Percentiles rank a stretch among this genome's conserved stretches.
Conservation (phyloP, 2,888 invertebrate genomes). For the Morpho helenor region DNA sequence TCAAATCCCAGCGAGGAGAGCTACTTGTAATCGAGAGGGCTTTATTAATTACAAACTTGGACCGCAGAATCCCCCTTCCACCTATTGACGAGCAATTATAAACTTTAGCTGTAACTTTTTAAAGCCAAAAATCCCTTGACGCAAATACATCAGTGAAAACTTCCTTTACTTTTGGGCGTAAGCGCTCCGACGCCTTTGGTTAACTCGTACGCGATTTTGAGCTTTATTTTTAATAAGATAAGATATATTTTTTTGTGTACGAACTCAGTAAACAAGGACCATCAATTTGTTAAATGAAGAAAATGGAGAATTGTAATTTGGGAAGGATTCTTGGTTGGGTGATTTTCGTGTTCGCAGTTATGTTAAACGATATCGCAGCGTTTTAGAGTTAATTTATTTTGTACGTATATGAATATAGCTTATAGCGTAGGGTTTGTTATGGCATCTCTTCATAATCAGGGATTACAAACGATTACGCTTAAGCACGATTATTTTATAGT, state of each 20-base stretch:
- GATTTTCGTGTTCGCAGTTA: slow-evolving; percentile 48
- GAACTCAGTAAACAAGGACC: slow-evolving; percentile 45
- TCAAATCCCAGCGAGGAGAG: slow-evolving; percentile 59
- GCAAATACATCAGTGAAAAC: slow-evolving; percentile 48
- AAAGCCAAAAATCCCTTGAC: slow-evolving; percentile 63
- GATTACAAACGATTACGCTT: no score
- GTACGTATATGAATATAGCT: neutral
- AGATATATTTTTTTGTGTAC: slow-evolving; percentile 38
- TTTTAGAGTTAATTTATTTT: slow-evolving; percentile 35
- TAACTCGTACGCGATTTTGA: slow-evolving; percentile 37
- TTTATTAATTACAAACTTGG: slow-evolving; percentile 78
- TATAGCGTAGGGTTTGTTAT: no score
- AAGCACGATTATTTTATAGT: no score
- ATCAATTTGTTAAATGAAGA: slow-evolving; percentile 79
- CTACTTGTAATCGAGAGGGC: slow-evolving; percentile 77
- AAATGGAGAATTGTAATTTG: slow-evolving; percentile 71
- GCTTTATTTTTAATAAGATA: slow-evolving; percentile 39
- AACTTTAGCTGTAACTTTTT: slow-evolving; percentile 50
- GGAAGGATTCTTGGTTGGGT: slow-evolving; percentile 51
- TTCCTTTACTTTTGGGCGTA: slow-evolving; percentile 73
- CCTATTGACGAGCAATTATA: slow-evolving; percentile 48
- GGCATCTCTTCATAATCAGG: no score
- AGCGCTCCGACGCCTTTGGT: slow-evolving; percentile 38
- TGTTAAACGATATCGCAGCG: slow-evolving; percentile 41
- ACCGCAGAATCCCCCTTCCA: slow-evolving; percentile 58